phyloP scores from a whole-genome alignment of 2,113 vertebrate species.

The Callopanchax toddi region DNA sequence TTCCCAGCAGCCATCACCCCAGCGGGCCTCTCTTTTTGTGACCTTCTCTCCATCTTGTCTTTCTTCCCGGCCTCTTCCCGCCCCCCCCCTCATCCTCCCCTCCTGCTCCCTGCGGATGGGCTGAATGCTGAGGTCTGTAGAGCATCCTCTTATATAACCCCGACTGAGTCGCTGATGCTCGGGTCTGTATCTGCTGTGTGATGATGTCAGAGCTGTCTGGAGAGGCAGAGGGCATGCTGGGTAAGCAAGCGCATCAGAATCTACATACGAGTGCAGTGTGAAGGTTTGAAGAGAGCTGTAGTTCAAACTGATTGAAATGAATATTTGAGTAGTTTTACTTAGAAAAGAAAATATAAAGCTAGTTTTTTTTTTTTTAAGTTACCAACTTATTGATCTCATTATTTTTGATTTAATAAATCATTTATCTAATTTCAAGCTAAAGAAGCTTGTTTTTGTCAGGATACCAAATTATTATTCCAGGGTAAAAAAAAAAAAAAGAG shows the following conservation, averaged over 20 bases:
- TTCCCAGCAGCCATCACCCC: constrained; percentile 57
- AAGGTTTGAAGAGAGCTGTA: background rate
- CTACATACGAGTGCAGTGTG: constrained; percentile 16
- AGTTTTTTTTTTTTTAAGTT: too few relatives aligned
- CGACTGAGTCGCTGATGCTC: constrained; percentile 66
- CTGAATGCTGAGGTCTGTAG: constrained; percentile 56
- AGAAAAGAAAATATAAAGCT: too few relatives aligned
- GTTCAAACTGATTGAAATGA: background rate
- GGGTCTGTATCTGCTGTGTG: constrained; percentile 62
- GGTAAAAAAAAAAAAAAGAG: too few relatives aligned
- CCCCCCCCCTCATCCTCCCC: constrained; percentile 6
- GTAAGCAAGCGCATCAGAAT: constrained; percentile 60
- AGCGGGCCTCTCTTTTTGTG: constrained; percentile 65
- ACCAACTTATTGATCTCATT: too few relatives aligned
- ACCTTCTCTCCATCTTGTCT: constrained; percentile 41
- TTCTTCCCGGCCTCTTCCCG: background rate
- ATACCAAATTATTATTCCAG: too few relatives aligned
- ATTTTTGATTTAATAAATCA: too few relatives aligned
- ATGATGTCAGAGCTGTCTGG: constrained; percentile 72
- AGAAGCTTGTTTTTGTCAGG: too few relatives aligned
- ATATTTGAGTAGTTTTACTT: too few relatives aligned
- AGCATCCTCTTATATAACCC: constrained; percentile 75
- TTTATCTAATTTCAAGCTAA: too few relatives aligned
- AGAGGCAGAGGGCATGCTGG: constrained; percentile 69
- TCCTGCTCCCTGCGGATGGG: constrained; percentile 37